phyloP scores from a whole-genome alignment of 2,113 vertebrate species.

The Atlantisia rogersi region DNA sequence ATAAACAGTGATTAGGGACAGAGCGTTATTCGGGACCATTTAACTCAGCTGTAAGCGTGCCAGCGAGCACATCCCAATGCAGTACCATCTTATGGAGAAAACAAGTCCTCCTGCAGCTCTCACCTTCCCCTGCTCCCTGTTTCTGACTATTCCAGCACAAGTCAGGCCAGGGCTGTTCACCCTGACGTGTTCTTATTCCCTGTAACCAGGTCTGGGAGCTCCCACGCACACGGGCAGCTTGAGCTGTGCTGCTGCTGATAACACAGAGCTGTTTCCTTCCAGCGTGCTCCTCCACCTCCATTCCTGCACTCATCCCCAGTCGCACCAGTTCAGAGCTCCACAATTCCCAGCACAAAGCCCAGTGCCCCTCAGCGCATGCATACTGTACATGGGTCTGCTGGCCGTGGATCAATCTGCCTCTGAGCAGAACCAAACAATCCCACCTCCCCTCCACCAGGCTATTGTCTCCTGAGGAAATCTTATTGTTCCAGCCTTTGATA shows the following conservation, averaged over 20 bases:
- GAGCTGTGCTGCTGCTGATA: not conserved
- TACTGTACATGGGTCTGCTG: not conserved
- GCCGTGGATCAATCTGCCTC: not conserved
- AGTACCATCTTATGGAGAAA: not conserved
- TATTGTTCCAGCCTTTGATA: not conserved
- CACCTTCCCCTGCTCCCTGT: not conserved
- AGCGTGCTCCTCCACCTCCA: not conserved
- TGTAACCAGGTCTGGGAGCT: not conserved
- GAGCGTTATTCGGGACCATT: not conserved
- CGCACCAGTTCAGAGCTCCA: not conserved
- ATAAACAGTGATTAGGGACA: not conserved
- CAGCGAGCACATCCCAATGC: not conserved
- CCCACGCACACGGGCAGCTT: rapidly evolving
- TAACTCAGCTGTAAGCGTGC: not conserved
- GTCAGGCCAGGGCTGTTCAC: not conserved
- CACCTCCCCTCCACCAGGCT: not conserved
- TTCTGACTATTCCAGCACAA: not conserved
- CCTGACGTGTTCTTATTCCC: not conserved
- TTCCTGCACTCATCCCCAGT: not conserved
- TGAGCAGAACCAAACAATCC: not conserved
- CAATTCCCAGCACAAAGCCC: not conserved
- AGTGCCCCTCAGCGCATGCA: not conserved
- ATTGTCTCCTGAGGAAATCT: not conserved
- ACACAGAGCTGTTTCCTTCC: not conserved
- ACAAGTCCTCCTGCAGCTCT: not conserved